Base-by-base conservation (phyloP, 64 coral and sea anemone genomes). In the Montipora foliosa region DNA sequence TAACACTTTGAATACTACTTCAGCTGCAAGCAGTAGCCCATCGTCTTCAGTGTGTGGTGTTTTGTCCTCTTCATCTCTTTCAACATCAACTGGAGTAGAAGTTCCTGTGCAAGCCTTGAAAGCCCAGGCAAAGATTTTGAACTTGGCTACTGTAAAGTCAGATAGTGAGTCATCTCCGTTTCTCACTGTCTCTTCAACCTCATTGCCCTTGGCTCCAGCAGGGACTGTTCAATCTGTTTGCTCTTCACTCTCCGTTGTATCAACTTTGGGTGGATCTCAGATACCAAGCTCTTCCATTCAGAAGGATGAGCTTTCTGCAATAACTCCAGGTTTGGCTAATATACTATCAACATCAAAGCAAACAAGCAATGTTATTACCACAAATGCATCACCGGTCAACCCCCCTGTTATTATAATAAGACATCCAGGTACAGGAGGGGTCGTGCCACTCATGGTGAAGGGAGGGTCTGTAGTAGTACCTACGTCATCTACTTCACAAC, bases 1-100 rank as follows among this genome's bases (percentile, higher is more conserved):
- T 13, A 86, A 86, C 46, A 71, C 66, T 70, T 48, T 86, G 46
- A 86, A 72, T 15, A 67, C 82, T 70, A 16, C 62, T 71, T 19
- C 47, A 2, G 44, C 16, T 17, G 66, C 37, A 69, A 86, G 11
- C 46, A 71, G 16, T 47, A 60, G 44, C 76, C 5, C 44, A 46
- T 49, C 47, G 17, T 5, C 76, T 12, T 76, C 74, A 55, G 53
- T 37, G n/a, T 60, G n/a, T 61, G 14, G 17, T 16, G 58, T 67
- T 15, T 19, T 29, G 16, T 45, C 60, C 9, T 22, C 44, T 49
- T 6, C 82, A 50, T 70, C 64, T n/a, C 25, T 10, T 4, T 19
- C 81, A 71, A 21, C 17, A n/a, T 19, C 64, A 72, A 37, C 66
- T 24, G 66, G 66, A 47, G 44, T 49, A 49, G 14, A 45, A 48